Percentiles rank a stretch among this genome's conserved stretches.
These are phyloP conservation scores for Osmerus eperlanus DNA, from an alignment of 2,113 vertebrate genomes.

Conservation along the genomic window DNA sequence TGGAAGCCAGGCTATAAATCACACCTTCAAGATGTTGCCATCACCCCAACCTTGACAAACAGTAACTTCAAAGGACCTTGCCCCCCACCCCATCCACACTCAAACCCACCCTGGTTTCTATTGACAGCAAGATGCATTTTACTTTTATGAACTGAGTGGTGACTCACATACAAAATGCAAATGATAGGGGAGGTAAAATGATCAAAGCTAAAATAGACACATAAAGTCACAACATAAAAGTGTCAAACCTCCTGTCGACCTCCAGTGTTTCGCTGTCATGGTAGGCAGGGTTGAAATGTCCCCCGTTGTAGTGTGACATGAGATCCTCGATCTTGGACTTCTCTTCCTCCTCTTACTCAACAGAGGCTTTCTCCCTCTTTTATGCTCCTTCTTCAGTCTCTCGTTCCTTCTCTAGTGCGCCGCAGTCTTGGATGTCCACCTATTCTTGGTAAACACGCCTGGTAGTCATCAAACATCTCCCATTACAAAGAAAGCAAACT, in stretches of 20 bases:
- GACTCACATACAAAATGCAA: no score
- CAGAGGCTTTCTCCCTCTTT: not conserved
- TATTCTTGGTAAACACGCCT: not conserved
- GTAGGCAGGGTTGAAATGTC: slow-evolving; percentile 63
- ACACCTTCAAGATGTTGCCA: not conserved
- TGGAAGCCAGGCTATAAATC: not conserved
- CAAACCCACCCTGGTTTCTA: no score
- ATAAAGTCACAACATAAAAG: not conserved
- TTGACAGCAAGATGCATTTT: no score
- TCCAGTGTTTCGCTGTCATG: slow-evolving; percentile 76
- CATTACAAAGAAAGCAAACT: not conserved
- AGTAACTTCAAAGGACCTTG: not conserved
- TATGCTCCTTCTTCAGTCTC: not conserved
- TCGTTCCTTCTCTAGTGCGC: not conserved
- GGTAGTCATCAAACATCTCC: not conserved
- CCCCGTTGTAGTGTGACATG: slow-evolving; percentile 73
- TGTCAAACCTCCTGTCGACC: slow-evolving; percentile 75
- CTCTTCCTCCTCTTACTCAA: slow-evolving; percentile 9
- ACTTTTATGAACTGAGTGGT: no score
- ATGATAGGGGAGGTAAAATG: not conserved
- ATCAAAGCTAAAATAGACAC: not conserved
- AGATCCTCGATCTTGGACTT: slow-evolving; percentile 26
- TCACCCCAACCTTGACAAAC: not conserved
- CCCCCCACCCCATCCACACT: no score
- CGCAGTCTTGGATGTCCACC: slow-evolving; percentile 4